Conservation (phyloP, 1,140 invertebrate genomes). For the Neoseiulus cucumeris region DNA sequence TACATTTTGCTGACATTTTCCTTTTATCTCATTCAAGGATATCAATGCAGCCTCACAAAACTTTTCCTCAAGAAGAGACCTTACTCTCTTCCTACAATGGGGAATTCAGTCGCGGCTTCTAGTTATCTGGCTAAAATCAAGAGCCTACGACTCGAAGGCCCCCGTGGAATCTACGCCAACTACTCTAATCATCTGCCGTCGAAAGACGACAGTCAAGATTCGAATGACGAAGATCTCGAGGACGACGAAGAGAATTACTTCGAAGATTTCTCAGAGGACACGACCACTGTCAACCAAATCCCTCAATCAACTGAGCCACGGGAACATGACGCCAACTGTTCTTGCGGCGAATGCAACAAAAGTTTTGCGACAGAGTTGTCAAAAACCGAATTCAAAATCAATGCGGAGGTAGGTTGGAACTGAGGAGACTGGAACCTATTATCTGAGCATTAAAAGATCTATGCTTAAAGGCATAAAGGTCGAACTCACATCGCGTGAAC, state of each 20-base stretch:
- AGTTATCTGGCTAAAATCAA: constrained; percentile 22
- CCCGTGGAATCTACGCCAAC: constrained; percentile 6
- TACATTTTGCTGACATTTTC: background rate
- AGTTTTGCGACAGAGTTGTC: too few relatives aligned
- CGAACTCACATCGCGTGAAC: background rate
- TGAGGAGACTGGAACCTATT: too few relatives aligned
- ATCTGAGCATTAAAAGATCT: too few relatives aligned
- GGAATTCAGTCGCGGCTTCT: constrained; percentile 21
- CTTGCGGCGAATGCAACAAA: background rate
- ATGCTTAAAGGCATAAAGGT: background rate
- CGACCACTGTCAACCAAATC: too few relatives aligned
- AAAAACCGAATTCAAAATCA: too few relatives aligned
- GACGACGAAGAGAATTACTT: background rate
- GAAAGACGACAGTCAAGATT: background rate
- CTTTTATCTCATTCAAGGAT: constrained; percentile 13
- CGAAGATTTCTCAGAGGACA: background rate
- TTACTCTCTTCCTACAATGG: constrained; percentile 20
- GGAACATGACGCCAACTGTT: constrained; percentile 1
- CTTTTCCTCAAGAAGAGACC: constrained; percentile 21
- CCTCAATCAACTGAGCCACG: background rate
- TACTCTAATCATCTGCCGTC: background rate
- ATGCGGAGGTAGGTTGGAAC: too few relatives aligned
- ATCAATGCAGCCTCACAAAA: constrained; percentile 21
- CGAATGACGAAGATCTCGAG: background rate
- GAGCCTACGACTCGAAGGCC: constrained; percentile 11